These are phyloP conservation scores for Cephalotes varians DNA, from an alignment of 2,888 invertebrate genomes.

Conservation along the genomic window DNA sequence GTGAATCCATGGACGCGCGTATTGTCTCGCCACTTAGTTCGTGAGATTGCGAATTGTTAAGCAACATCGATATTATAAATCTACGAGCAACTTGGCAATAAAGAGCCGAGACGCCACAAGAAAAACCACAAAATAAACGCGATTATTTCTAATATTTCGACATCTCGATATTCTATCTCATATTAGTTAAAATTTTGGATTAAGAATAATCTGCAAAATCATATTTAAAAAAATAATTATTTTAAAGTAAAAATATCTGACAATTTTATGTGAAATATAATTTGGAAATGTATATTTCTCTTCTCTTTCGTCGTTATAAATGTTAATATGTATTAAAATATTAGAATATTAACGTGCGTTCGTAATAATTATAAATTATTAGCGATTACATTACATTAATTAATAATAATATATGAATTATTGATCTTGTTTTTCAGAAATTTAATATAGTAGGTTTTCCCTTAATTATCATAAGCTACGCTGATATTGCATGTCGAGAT, in stretches of 20 bases:
- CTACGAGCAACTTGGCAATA: conserved; percentile 11
- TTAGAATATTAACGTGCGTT: conserved; percentile 6
- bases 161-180: neutral
- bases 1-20: neutral
- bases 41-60: conserved; percentile 29
- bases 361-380: conserved; percentile 29
- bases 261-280: neutral
- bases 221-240: neutral
- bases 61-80: conserved; percentile 46
- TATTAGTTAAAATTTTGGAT: neutral
- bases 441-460: neutral
- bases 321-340: conserved; percentile 11
- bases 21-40: conserved; percentile 32
- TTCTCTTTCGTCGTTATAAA: conserved; percentile 1
- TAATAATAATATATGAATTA: conserved; percentile 17
- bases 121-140: neutral
- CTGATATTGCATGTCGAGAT: neutral
- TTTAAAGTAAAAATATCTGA: neutral
- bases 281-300: neutral
- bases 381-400: conserved; percentile 4
- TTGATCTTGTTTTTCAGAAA: neutral
- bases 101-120: neutral
- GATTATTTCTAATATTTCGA: conserved; percentile 3
- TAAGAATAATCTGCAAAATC: neutral
- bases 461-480: neutral